Evolutionary conservation across 1,140 invertebrate genomes (phyloP).

Genomic region (Hyles vespertilio): DNA sequence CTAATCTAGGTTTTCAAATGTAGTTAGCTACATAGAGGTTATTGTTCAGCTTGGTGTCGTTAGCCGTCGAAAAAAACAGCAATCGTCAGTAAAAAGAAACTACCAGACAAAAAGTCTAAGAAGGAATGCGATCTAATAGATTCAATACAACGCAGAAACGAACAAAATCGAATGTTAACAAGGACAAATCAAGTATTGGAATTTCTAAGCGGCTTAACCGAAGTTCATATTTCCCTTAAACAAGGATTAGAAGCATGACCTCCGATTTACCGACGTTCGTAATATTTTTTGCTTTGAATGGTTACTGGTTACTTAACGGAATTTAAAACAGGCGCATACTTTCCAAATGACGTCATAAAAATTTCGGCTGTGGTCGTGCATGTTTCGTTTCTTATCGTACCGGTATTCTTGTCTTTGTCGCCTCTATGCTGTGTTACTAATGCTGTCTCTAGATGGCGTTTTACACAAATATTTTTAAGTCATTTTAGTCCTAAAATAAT

Average conservation of each 20-base stretch:
- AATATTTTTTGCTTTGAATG: conserved; percentile 22
- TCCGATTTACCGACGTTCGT: conserved; percentile 26
- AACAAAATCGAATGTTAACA: background rate
- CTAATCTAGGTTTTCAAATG: conserved; percentile 9
- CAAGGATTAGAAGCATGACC: background rate
- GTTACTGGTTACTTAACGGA: conserved; percentile 39
- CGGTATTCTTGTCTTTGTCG: conserved; percentile 9
- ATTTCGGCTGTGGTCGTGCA: conserved; percentile 37
- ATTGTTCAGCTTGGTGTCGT: conserved; percentile 15
- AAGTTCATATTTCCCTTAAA: background rate
- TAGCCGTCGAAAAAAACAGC: conserved; percentile 1
- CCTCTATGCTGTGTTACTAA: conserved; percentile 2
- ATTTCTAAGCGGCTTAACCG: background rate
- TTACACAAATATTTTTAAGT: too few relatives aligned
- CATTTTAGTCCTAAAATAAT: background rate
- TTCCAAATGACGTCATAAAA: conserved; percentile 62
- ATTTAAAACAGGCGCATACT: conserved; percentile 53
- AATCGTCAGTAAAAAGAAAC: background rate
- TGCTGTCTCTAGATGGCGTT: conserved; percentile 28
- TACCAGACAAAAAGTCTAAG: background rate
- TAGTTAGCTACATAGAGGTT: conserved; percentile 15
- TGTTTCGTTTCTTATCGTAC: conserved; percentile 7
- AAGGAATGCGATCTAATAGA: too few relatives aligned
- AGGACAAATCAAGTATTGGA: too few relatives aligned
- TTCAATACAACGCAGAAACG: background rate